Base-by-base conservation (phyloP, 2,113 vertebrate species). In the Cottus gobio region DNA sequence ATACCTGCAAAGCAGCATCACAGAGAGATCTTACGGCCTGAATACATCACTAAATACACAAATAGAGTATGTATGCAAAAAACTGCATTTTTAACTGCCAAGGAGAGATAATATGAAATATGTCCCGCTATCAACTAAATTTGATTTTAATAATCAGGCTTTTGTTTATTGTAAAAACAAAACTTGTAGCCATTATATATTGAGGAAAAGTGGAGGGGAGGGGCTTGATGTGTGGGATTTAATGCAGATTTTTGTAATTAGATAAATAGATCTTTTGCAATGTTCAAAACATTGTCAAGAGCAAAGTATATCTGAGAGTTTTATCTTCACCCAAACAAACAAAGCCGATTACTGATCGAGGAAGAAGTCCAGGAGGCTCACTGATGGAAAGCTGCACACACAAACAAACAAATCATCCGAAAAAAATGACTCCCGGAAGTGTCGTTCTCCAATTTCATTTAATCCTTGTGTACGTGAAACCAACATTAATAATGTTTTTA, bases 401-500 rank as follows among this genome's bases (percentile, higher is more conserved):
- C 36, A 69, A 52, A 68, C 60, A 63, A 74, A 78, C 18, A 44
- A 48, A 76, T 52, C 9, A 56, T 30, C 7, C 20, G 37, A 13
- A 8, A n/a, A n/a, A 65, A 75, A 79, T 56, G 54, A 71, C 67
- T 31, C n/a, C 7, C 5, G 9, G 26, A 28, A 52, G 48, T 70
- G 28, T 34, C 12, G 54, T 66, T 61, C 65, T 56, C 46, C 34
- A 46, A 7, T 65, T 54, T 64, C 0, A 76, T 64, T 64, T 20
- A 36, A 46, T 36, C 44, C 15, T 37, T 30, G 0, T 46, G 15
- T 22, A 11, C 18, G 57, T 63, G 20, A 69, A 58, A 24, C 2
- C 74, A 12, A 11, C 6, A 36, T 50, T 71, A 67, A 63, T 26
- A 71, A 37, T 69, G 44, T 52, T 75, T 67, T 64, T 24, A 78